Base-by-base conservation (phyloP, 1,140 invertebrate species). In the Caerostris extrusa region DNA sequence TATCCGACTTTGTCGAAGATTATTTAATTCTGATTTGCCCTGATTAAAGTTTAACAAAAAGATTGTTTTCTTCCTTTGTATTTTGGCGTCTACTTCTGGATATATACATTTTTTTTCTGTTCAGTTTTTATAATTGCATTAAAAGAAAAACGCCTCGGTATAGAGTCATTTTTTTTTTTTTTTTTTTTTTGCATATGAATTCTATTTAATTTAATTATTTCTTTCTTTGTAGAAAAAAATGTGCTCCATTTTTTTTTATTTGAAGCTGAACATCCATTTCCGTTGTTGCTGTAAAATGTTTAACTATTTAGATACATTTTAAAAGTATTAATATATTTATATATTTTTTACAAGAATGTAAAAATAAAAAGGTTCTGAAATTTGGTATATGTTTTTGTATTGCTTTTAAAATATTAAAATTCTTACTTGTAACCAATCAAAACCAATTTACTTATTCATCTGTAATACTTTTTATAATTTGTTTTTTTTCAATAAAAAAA, bases 11-110 rank as follows among this genome's bases (percentile, higher is more conserved):
- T 89, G 69, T 55, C 85, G 67, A 81, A 93, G 57, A 55, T 93
- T 93, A 86, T 89, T 93, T 93, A 64, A 88, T 88, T 88, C 86
- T 89, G 85, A 93, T 93, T 93, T 89, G 67, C 86, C 81, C 92
- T 93, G 92, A 93, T 93, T 93, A 93, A 93, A 92, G 91, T 92
- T 92, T 92, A 86, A 92, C 82, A 92, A 92, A 86, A 55, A 67
- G 50, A 91, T 83, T 91, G 61, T 58, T 64, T 87, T 61, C 50
- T 87, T 58, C 85, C n/a, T 64, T 61, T 53, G 5, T 77, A 3
- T 12, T 3, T 77, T 34, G 7, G 19, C 14, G 34, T 77, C 7
- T 69, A 50, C 69, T 77, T 53, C 12, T 61, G 60, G 8, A 61
- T 61, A 34, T 34, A 34, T 1, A 34, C 2, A 34, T 34, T 34